A percentile compares a stretch with the other conserved stretches of the same genome.
These are phyloP conservation scores for Physocephala rufipes DNA, from an alignment of 2,888 invertebrate genomes.

Conservation along the genomic window DNA sequence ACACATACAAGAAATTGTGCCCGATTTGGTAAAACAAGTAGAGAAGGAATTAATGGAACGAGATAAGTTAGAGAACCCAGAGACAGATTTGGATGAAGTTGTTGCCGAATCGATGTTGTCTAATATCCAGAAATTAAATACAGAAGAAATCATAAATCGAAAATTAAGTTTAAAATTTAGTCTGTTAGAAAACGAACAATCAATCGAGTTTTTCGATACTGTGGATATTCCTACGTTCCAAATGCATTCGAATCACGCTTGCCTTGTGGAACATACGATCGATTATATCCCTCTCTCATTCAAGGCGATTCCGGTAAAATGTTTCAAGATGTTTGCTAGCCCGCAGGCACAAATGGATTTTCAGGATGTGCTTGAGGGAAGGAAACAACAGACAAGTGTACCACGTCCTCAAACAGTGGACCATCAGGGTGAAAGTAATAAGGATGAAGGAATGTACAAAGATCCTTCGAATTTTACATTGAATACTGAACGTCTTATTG, in stretches of 20 bases:
- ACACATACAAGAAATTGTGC: slow-evolving; percentile 65
- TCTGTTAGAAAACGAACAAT: slow-evolving; percentile 53
- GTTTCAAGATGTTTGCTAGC: slow-evolving; percentile 54
- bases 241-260: slow-evolving; percentile 51
- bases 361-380: too few species aligned
- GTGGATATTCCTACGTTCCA: slow-evolving; percentile 56
- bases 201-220: slow-evolving; percentile 52
- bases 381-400: too few species aligned
- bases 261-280: slow-evolving; percentile 47
- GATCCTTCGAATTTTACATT: too few species aligned
- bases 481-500: too few species aligned
- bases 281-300: slow-evolving; percentile 49
- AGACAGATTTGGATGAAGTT: background rate
- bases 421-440: too few species aligned
- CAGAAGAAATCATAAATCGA: slow-evolving; percentile 57
- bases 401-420: too few species aligned
- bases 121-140: slow-evolving; percentile 52
- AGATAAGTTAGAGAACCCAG: slow-evolving; percentile 18
- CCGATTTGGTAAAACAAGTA: slow-evolving; percentile 64
- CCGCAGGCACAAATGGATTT: too few species aligned
- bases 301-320: slow-evolving; percentile 46
- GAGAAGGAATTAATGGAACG: slow-evolving; percentile 60
- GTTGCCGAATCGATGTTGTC: slow-evolving; percentile 39
- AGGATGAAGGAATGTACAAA: too few species aligned
- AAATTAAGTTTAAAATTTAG: slow-evolving; percentile 58